These are phyloP conservation scores for Agapornis canus DNA, from an alignment of 2,797 vertebrate species.

Conservation along the genomic window DNA sequence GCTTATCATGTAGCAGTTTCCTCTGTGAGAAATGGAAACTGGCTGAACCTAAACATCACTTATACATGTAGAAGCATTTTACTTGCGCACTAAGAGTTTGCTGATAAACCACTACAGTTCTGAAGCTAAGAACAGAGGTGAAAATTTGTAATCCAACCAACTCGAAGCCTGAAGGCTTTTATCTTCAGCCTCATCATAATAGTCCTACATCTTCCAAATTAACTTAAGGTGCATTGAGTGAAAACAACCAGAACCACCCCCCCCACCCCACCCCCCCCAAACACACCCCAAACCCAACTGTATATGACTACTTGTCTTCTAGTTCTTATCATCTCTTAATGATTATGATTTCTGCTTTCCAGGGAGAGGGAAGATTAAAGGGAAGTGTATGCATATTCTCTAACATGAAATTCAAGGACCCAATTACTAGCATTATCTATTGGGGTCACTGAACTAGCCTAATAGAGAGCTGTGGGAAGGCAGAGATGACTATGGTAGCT, in stretches of 20 bases:
- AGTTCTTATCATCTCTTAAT: not conserved
- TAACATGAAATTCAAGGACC: not conserved
- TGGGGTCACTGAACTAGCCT: not conserved
- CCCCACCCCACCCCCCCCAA: too few relatives aligned
- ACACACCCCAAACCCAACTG: not conserved
- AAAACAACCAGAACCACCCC: not conserved
- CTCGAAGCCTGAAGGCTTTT: not conserved
- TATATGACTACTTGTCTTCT: not conserved
- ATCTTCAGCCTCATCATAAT: not conserved
- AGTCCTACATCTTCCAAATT: slow-evolving; percentile 32
- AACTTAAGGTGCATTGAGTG: slow-evolving; percentile 24
- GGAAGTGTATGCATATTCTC: not conserved
- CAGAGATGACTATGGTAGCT: not conserved
- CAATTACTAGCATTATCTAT: not conserved
- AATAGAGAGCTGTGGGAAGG: not conserved
- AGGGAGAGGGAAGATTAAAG: not conserved
- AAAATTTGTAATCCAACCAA: not conserved
- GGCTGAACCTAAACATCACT: not conserved
- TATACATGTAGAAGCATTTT: not conserved
- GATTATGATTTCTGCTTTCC: not conserved
- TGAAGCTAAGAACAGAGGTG: not conserved
- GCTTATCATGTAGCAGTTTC: not conserved
- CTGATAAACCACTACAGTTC: not conserved
- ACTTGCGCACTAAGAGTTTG: rapidly evolving
- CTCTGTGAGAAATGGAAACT: not conserved